Conservation (phyloP, 2,797 vertebrate genomes). For the Lutjanus argentimaculatus region DNA sequence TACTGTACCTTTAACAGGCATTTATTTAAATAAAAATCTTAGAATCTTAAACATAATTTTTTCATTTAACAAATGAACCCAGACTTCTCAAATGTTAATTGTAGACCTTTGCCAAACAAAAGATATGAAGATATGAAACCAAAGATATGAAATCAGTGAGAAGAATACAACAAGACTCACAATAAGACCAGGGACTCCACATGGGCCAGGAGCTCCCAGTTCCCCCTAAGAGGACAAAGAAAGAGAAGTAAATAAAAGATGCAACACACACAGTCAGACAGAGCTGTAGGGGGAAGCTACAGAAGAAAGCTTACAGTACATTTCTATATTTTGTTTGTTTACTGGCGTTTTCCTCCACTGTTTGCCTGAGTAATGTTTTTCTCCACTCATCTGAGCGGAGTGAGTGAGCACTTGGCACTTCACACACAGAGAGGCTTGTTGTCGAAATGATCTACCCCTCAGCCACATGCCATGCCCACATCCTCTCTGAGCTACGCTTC, state of each 20-base stretch:
- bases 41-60: too few species aligned
- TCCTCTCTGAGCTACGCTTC: slow-evolving; percentile 71
- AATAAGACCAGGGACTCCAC: slow-evolving; percentile 93
- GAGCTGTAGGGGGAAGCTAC: slow-evolving; percentile 8
- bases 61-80: too few species aligned
- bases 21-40: too few species aligned
- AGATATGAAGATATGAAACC: too few species aligned
- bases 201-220: slow-evolving; percentile 92
- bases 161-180: slow-evolving; percentile 88
- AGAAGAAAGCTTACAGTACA: neutral
- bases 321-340: slow-evolving; percentile 42
- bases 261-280: slow-evolving; percentile 19
- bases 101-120: too few species aligned
- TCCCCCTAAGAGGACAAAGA: slow-evolving; percentile 89
- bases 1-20: too few species aligned
- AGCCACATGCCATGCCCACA: slow-evolving; percentile 73
- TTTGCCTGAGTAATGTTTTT: slow-evolving; percentile 57
- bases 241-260: slow-evolving; percentile 29
- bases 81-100: too few species aligned
- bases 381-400: slow-evolving; percentile 53
- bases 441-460: slow-evolving; percentile 67
- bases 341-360: slow-evolving; percentile 31
- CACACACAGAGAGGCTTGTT: slow-evolving; percentile 79
- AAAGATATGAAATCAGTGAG: neutral
- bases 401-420: slow-evolving; percentile 69